Evolutionary conservation across 2,888 invertebrate species (phyloP), one percentile per base, ranked within the genome.

Genomic region (Diachrysia chrysitis): DNA sequence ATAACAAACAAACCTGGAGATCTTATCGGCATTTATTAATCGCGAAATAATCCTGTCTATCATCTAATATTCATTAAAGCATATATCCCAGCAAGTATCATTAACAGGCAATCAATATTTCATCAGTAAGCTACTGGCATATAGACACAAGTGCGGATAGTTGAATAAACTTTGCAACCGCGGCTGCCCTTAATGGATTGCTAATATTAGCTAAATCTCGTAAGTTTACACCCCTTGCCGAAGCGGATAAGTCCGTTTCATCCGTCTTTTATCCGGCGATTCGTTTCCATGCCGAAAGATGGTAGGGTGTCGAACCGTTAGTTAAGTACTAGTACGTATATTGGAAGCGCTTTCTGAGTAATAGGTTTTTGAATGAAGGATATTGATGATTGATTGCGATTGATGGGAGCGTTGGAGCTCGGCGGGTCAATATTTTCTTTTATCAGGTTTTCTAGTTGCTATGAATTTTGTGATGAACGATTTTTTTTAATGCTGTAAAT

Each of bases 201-300:
- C 92, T 92, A 93, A 94, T 95, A 94, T 95, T 94, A 90, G 92
- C 92, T 87, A 92, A 94, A 93, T 93, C 94, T 91, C 88, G 89
- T 89, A 90, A 91, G 91, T 91, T 90, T 88, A 87, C 90, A 87
- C 89, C 89, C 89, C 84, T 77, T 80, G 68, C 81, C 78, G 69
- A 73, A 76, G 86, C 79, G 89, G 89, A 87, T 92, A 91, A 94
- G 91, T 89, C 88, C 83, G 81, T 81, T 86, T 87, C 90, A 93
- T 94, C 87, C 91, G 89, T 93, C 94, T 94, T 93, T 92, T 93
- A 91, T 87, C 83, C 90, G 90, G 90, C 89, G 87, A 86, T 88
- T 85, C 85, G 86, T 86, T 86, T 88, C 85, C 83, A 85, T 42
- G n/a, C 7, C n/a, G 42, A 42, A n/a, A n/a, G 42, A 71, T 17